Evolutionary conservation across 1,140 invertebrate genomes (phyloP).

Genomic region (Linepithema humile): DNA sequence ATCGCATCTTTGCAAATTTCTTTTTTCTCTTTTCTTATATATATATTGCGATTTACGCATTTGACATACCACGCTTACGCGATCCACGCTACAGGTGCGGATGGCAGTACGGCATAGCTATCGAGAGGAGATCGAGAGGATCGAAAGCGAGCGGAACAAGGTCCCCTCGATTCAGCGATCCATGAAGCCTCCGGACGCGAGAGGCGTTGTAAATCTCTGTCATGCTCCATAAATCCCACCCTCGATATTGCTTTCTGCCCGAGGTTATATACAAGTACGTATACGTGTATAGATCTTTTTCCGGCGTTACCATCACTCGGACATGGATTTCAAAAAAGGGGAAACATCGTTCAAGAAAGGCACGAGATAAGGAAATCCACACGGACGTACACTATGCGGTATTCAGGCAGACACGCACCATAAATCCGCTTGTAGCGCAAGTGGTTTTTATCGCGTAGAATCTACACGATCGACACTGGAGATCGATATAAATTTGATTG

Average conservation of each 20-base stretch:
- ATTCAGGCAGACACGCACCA: constrained; percentile 52
- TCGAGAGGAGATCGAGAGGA: constrained; percentile 61
- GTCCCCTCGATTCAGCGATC: constrained; percentile 68
- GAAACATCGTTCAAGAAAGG: constrained; percentile 6
- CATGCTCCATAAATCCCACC: constrained; percentile 73
- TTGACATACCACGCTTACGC: constrained; percentile 61
- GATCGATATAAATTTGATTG: constrained; percentile 20
- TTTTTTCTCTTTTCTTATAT: not conserved
- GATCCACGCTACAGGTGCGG: constrained; percentile 66
- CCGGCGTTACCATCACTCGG: constrained; percentile 54
- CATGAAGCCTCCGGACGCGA: constrained; percentile 68
- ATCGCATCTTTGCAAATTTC: not conserved
- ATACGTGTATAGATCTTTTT: constrained; percentile 47
- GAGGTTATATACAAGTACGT: constrained; percentile 52
- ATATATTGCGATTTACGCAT: too few species aligned
- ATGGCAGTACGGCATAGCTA: constrained; percentile 10
- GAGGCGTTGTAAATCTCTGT: constrained; percentile 71
- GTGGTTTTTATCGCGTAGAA: constrained; percentile 5
- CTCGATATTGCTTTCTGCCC: constrained; percentile 54
- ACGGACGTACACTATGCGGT: not conserved
- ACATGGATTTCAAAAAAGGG: constrained; percentile 9
- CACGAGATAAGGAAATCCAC: constrained; percentile 48
- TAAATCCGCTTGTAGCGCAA: constrained; percentile 49
- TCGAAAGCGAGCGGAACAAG: constrained; percentile 66
- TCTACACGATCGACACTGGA: constrained; percentile 27